phyloP scores from a whole-genome alignment of 2,797 vertebrate species.

The Tenualosa thibaudeaui region DNA sequence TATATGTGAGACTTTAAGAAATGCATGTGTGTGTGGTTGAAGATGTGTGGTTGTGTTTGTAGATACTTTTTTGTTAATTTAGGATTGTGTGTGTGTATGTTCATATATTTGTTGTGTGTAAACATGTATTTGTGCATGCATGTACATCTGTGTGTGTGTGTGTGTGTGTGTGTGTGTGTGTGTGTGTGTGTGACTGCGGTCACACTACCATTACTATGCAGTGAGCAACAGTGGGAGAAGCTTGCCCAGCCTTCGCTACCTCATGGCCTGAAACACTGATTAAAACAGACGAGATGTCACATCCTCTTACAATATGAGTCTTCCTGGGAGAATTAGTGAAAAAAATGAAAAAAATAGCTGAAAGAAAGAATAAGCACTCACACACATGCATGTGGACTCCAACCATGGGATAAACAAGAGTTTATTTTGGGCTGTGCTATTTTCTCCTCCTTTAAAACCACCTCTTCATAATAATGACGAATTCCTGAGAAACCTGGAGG shows the following conservation, averaged over 20 bases:
- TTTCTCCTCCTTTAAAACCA: neutral
- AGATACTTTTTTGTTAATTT: neutral
- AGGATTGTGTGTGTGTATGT: neutral
- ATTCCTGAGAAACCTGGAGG: conserved; percentile 46
- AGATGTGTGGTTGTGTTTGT: conserved; percentile 1
- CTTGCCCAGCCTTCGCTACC: conserved; percentile 53
- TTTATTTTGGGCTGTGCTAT: neutral
- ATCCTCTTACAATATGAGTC: conserved; percentile 82
- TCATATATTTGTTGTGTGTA: neutral
- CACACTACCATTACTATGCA: conserved; percentile 42
- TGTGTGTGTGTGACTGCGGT: conserved; percentile 2
- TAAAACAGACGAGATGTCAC: conserved; percentile 87
- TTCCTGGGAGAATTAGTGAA: conserved; percentile 75
- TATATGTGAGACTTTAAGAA: neutral
- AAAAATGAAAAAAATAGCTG: conserved; percentile 41
- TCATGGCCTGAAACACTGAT: conserved; percentile 79
- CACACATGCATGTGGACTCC: neutral
- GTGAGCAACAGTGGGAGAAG: conserved; percentile 57
- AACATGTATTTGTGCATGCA: neutral
- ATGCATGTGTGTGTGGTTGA: neutral
- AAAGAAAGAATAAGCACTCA: conserved; percentile 36
- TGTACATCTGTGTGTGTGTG: neutral
- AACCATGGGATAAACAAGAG: neutral
- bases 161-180: conserved; percentile 15
- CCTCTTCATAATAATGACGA: conserved; percentile 24